Evolutionary conservation across 2,113 vertebrate genomes (phyloP).

Genomic region (Pterocles gutturalis): DNA sequence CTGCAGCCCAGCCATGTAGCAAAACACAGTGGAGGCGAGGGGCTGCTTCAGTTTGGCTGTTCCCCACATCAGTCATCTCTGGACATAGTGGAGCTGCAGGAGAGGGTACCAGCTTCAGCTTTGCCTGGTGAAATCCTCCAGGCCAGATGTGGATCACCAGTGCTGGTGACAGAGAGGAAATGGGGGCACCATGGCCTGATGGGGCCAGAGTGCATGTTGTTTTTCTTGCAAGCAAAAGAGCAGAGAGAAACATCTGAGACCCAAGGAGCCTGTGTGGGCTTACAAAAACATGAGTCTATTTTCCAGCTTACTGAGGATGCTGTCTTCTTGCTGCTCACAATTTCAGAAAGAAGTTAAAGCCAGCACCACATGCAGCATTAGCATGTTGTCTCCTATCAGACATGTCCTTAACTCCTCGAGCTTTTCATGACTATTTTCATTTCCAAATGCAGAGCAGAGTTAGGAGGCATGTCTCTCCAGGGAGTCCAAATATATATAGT

Average conservation of each 20-base stretch:
- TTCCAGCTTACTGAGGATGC: background rate
- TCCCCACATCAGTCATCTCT: background rate
- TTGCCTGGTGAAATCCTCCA: background rate
- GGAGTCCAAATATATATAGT: background rate
- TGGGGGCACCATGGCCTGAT: background rate
- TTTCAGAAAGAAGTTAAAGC: background rate
- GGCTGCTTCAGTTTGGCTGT: background rate
- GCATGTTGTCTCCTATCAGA: background rate
- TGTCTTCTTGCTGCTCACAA: background rate
- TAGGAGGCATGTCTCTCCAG: background rate
- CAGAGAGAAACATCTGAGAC: background rate
- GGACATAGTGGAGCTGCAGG: background rate
- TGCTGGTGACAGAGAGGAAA: background rate
- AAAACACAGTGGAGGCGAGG: background rate
- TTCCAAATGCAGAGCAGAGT: background rate
- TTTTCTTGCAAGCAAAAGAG: background rate
- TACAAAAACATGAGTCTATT: background rate
- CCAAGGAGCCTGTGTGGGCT: background rate
- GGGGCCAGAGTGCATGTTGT: background rate
- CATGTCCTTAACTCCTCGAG: background rate
- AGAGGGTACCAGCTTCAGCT: background rate
- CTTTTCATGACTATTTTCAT: background rate
- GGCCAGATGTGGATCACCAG: background rate
- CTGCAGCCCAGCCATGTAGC: fast-evolving
- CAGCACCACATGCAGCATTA: background rate